Evolutionary conservation across 2,888 invertebrate species (phyloP), one percentile per base, ranked within the genome.

Genomic region (Drosophila seclusa): DNA sequence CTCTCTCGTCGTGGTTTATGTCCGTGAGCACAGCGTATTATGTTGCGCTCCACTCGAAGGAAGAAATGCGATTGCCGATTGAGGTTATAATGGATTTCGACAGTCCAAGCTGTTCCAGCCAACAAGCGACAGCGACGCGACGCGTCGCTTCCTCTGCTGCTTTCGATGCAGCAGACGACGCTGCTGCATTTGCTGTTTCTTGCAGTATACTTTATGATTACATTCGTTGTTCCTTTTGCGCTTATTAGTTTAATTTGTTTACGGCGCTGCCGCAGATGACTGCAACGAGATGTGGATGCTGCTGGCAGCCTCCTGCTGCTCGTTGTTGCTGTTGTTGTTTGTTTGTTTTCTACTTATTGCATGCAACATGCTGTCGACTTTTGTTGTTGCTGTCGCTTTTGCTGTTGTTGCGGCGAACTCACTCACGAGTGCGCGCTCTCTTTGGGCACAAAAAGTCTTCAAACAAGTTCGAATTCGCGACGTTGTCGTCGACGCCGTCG

Each of bases 51-150:
- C 83, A 83, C 87, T 91, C 89, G 90, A 90, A 89, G 86, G 87
- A 88, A 90, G 80, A 89, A 91, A 83, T 87, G 84, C 89, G 83
- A 91, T 86, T 86, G 86, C 87, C 84, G 88, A 87, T 91, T 91
- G 91, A 91, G 87, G 80, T 79, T 90, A 90, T 91, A 91, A 89
- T 91, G 90, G 91, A 86, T 89, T 91, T 90, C 89, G 91, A 89
- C 91, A 90, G 91, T 89, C 90, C 76, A 89, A 84, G 82, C 69
- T 77, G 77, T 62, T 76, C 72, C 75, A 74, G 78, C 73, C 73
- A 74, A 69, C 73, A 57, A 61, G 49, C 68, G 64, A 52, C 69
- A 38, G 54, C 65, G 70, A 36, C 64, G 57, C 59, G 67, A 16
- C 16, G 50, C 57, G 73, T 21, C 49, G 64, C 64, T 45, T 69